Evolutionary conservation across 1,140 invertebrate genomes (phyloP), one percentile per base, ranked within the genome.

Genomic region (Pantala flavescens): DNA sequence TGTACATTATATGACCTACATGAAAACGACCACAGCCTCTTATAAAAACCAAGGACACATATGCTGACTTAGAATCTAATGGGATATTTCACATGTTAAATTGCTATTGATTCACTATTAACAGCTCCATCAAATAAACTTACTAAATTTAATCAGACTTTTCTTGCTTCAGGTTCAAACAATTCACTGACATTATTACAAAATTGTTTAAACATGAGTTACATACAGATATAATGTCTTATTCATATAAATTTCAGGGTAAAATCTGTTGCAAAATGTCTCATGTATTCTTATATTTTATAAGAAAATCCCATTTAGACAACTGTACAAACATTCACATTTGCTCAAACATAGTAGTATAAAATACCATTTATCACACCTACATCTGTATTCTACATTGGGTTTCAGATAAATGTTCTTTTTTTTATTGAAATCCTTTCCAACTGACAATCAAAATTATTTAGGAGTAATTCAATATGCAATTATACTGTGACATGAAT

Each of bases 131-230:
- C 12, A 63, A 63, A 16, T 63, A 5, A 63, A 63, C 14, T 63
- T 16, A 63, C 49, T 63, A 63, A 63, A 63, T 63, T 63, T 63
- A 63, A 63, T 63, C 49, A 63, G 49, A 63, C 49, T 63, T 63
- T 63, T 63, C 49, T 19, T 63, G n/a, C 12, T 63, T 63, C 49
- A 63, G 5, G 14, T 21, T 63, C 12, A 63, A 63, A 63, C 49
- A 21, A 16, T 63, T 63, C 12, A 63, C 49, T 5, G 28, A 9
- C 9, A 36, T 36, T 36, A 36, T 36, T 36, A 63, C 3, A 63
- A 63, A 16, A 63, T 19, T 63, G n/a, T 63, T 63, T 63, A 63
- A 63, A 19, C 49, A 63, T 14, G 49, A 63, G 12, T 14, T 12
- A 63, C n/a, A 63, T 63, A 63, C 49, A 63, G 14, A 63, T 21